Evolutionary conservation across 1,140 invertebrate genomes (phyloP).

Genomic region (honey bee (Apis mellifera)): Amel_HAv3.1 CM009938.2:250501-251000

Average conservation of each 20-base stretch:
- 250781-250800: too few relatives aligned
- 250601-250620: conserved; percentile 50
- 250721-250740: background rate
- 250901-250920: too few relatives aligned
- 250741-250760: background rate
- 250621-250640: conserved; percentile 54
- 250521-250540: conserved; percentile 53
- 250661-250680: conserved; percentile 20
- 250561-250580: conserved; percentile 35
- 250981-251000: too few relatives aligned
- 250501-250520: conserved; percentile 29
- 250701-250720: background rate
- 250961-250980: too few relatives aligned
- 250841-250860: too few relatives aligned
- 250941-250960: too few relatives aligned
- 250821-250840: too few relatives aligned
- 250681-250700: conserved; percentile 3
- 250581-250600: conserved; percentile 51
- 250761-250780: too few relatives aligned
- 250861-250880: too few relatives aligned
- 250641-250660: background rate
- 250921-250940: too few relatives aligned
- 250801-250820: too few relatives aligned
- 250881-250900: too few relatives aligned
- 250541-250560: conserved; percentile 47